Conservation (phyloP, 2,113 vertebrate species). For the Sminthopsis crassicaudata region DNA sequence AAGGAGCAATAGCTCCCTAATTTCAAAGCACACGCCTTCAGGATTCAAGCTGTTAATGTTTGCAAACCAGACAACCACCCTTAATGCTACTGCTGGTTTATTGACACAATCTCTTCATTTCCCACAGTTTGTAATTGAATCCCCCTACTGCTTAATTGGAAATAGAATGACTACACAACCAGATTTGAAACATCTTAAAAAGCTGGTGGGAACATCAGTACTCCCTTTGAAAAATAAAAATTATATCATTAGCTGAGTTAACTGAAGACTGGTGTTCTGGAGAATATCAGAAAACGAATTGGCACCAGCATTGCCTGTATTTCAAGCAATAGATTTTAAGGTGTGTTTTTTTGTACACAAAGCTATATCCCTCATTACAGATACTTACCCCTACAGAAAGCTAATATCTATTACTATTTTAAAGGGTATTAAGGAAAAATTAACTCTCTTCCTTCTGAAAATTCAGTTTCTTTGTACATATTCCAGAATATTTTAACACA, state of each 20-base stretch:
- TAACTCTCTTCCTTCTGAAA: not conserved
- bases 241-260: constrained; percentile 80
- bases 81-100: constrained; percentile 82
- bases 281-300: constrained; percentile 55
- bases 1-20: constrained; percentile 67
- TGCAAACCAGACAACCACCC: constrained; percentile 82
- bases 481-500: not conserved
- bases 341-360: constrained; percentile 18
- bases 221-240: constrained; percentile 81
- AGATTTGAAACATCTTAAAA: constrained; percentile 81
- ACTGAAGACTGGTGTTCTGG: constrained; percentile 77
- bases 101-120: constrained; percentile 81
- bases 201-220: constrained; percentile 76
- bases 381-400: too few species aligned
- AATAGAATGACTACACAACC: constrained; percentile 81
- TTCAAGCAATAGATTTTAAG: constrained; percentile 45
- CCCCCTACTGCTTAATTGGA: constrained; percentile 83
- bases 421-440: not conserved
- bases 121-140: constrained; percentile 84
- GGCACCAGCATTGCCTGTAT: constrained; percentile 47
- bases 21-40: constrained; percentile 79
- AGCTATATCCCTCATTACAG: not conserved
- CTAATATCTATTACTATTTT: not conserved
- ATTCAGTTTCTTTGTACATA: not conserved
- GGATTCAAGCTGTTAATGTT: constrained; percentile 81